A percentile compares a stretch with the other conserved stretches of the same genome.
phyloP scores from a whole-genome alignment of 2,888 invertebrate genomes.

The Pseudococcus jackbeardsleyi region DNA sequence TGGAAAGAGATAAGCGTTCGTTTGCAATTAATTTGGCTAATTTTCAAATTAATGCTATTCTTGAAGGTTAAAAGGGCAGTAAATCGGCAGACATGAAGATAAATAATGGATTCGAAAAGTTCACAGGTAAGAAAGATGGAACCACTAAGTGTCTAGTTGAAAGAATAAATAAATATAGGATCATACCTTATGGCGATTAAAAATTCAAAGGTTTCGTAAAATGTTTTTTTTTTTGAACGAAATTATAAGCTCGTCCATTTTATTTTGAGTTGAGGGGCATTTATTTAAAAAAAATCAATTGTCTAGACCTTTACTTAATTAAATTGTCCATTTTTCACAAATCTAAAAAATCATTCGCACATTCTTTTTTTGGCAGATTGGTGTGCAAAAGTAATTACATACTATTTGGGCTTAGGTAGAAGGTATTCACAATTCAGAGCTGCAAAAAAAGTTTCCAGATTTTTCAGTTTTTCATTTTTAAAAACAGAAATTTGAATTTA shows the following conservation, averaged over 20 bases:
- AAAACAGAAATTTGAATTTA: too few species aligned
- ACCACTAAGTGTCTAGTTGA: not conserved
- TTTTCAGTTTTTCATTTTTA: too few species aligned
- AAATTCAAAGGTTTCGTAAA: not conserved
- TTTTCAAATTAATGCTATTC: not conserved
- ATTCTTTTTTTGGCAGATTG: too few species aligned
- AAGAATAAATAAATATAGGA: not conserved
- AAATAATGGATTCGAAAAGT: not conserved
- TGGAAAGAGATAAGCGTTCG: not conserved
- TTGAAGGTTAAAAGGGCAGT: slow-evolving; percentile 9
- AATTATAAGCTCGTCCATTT: too few species aligned
- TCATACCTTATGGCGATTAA: not conserved
- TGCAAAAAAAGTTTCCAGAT: too few species aligned
- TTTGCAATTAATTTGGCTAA: slow-evolving; percentile 1
- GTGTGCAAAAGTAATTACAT: too few species aligned
- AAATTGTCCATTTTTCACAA: too few species aligned
- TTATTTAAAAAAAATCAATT: not conserved
- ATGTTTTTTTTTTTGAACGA: not conserved
- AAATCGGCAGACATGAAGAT: not conserved
- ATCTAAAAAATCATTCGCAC: too few species aligned
- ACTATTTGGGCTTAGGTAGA: too few species aligned
- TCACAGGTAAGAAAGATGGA: not conserved
- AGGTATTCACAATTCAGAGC: too few species aligned
- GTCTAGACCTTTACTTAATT: too few species aligned
- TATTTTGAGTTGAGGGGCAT: not conserved